Percentiles rank a stretch among this genome's conserved stretches.
phyloP scores from a whole-genome alignment of 1,140 invertebrate genomes.

The Zaprionus ghesquierei region DNA sequence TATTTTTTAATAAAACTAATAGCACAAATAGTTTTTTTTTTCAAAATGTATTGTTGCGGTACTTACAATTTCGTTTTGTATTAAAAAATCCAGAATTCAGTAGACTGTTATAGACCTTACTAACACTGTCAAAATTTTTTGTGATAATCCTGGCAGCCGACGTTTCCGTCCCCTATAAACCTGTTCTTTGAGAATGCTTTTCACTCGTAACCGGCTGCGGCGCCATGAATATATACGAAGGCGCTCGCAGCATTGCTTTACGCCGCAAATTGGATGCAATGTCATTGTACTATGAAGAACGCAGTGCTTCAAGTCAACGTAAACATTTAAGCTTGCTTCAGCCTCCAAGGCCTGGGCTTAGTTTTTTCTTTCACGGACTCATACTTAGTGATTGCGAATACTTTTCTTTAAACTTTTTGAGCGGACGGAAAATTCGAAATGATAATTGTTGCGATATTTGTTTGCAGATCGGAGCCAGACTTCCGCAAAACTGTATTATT shows the following conservation, averaged over 20 bases:
- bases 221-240: conserved; percentile 48
- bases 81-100: neutral
- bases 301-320: conserved; percentile 21
- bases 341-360: conserved; percentile 41
- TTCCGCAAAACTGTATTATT: conserved; percentile 88
- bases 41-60: neutral
- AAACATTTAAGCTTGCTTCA: conserved; percentile 30
- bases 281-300: conserved; percentile 58
- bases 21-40: neutral
- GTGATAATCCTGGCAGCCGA: neutral
- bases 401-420: conserved; percentile 54
- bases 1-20: neutral
- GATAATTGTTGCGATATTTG: conserved; percentile 84
- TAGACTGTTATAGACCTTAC: neutral
- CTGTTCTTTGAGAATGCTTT: conserved; percentile 14
- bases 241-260: conserved; percentile 35
- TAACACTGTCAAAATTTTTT: neutral
- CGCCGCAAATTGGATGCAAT: conserved; percentile 44
- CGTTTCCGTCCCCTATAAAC: neutral
- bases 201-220: neutral
- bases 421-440: neutral
- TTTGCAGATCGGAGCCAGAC: conserved; percentile 89
- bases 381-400: conserved; percentile 52
- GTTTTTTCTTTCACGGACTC: conserved; percentile 61
- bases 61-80: neutral